Percentiles rank a stretch among this genome's conserved stretches.
Conservation (phyloP, 2,888 invertebrate species). For the Aspidapion aeneum region DNA sequence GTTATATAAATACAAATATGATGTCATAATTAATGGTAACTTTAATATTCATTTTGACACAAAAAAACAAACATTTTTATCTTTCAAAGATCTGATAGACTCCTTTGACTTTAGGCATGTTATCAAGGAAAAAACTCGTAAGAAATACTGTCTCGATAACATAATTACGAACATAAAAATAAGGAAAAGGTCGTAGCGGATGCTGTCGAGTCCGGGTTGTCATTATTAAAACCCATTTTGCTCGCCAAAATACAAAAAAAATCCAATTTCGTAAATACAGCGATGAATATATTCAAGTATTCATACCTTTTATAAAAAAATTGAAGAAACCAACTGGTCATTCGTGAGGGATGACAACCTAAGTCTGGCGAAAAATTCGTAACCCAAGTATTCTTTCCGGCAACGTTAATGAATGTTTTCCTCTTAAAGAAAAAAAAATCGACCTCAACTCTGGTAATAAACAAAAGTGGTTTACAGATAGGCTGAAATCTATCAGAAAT, state of each 20-base stretch:
- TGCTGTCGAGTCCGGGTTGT: too few species aligned
- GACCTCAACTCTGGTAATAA: neutral
- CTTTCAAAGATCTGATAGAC: neutral
- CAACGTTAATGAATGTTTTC: too few species aligned
- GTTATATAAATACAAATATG: neutral
- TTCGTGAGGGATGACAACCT: neutral
- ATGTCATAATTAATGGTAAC: conserved; percentile 2
- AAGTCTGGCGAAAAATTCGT: too few species aligned
- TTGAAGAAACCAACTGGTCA: neutral
- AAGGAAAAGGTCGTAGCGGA: too few species aligned
- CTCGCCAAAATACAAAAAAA: neutral
- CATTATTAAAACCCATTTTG: too few species aligned
- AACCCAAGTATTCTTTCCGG: too few species aligned
- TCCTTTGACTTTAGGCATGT: neutral
- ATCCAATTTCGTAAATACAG: neutral
- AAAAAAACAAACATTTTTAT: neutral
- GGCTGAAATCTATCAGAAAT: neutral
- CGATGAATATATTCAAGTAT: neutral
- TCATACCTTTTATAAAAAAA: neutral
- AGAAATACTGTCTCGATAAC: neutral
- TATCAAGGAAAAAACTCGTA: neutral
- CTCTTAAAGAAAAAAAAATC: neutral
- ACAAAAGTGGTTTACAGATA: neutral
- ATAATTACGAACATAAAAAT: neutral
- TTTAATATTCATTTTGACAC: conserved; percentile 5